These are phyloP conservation scores for Micronycteris hirsuta DNA, from an alignment of 2,113 vertebrate genomes.

Conservation along the genomic window DNA sequence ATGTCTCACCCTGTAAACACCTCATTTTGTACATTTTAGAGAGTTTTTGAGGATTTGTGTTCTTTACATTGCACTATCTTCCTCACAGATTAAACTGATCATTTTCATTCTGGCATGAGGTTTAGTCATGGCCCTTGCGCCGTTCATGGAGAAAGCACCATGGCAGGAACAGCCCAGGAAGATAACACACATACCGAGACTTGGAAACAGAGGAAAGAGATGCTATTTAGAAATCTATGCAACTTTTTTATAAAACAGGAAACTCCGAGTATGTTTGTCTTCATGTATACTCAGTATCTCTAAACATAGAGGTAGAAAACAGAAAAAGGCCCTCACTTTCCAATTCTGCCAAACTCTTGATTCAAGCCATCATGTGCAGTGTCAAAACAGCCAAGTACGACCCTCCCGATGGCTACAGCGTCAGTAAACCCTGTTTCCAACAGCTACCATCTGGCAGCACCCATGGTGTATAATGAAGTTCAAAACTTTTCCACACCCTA, in stretches of 20 bases:
- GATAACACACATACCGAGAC: background rate
- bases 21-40: background rate
- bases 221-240: background rate
- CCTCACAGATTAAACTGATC: background rate
- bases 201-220: background rate
- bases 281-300: background rate
- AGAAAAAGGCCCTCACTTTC: background rate
- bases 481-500: background rate
- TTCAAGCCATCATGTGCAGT: background rate
- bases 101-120: background rate
- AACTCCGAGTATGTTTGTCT: background rate
- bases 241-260: background rate
- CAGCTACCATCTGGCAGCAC: background rate
- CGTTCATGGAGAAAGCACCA: background rate
- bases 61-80: background rate
- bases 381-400: background rate
- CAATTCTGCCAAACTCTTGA: background rate
- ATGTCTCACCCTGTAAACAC: fast-evolving
- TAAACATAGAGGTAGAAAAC: background rate
- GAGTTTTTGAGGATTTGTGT: background rate
- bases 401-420: background rate
- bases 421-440: background rate
- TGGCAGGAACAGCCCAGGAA: background rate
- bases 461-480: background rate
- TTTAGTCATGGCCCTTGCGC: background rate